Evolutionary conservation across 2,113 vertebrate genomes (phyloP).

Genomic region (Etia nguti): DNA sequence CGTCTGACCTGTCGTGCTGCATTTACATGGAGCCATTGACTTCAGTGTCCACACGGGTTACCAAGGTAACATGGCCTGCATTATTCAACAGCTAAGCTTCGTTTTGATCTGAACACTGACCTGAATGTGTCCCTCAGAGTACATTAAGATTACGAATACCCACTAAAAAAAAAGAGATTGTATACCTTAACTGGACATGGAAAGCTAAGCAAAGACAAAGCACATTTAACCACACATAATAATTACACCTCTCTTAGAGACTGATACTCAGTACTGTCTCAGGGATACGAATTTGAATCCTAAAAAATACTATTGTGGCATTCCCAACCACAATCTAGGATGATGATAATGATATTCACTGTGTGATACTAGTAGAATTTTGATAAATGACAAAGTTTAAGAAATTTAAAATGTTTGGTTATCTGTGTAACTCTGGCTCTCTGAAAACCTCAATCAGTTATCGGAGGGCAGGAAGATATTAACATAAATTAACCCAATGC

Average conservation of each 20-base stretch:
- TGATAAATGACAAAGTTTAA: not conserved
- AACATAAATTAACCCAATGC: not conserved
- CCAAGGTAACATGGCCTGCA: conserved; percentile 61
- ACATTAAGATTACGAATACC: conserved; percentile 17
- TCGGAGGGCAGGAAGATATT: not conserved
- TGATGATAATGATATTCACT: not conserved
- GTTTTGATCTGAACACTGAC: conserved; percentile 42
- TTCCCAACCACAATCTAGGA: not conserved
- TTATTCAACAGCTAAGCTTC: conserved; percentile 56
- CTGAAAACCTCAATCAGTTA: not conserved
- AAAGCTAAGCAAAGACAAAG: not conserved
- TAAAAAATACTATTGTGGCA: not conserved
- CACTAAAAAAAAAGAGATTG: not conserved
- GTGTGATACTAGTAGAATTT: not conserved
- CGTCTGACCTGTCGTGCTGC: conserved; percentile 47
- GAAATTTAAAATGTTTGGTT: not conserved
- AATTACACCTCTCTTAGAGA: not conserved
- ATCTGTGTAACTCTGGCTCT: not conserved
- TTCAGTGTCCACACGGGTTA: conserved; percentile 50
- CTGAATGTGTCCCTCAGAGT: conserved; percentile 40
- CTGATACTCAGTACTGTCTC: not conserved
- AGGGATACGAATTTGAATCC: not conserved
- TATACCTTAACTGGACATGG: not conserved
- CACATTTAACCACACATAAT: not conserved
- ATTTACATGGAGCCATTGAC: conserved; percentile 54